Percentiles rank a stretch among this genome's conserved stretches.
These are phyloP conservation scores for Eciton burchellii DNA, from an alignment of 1,140 invertebrate genomes.

Conservation along the genomic window DNA sequence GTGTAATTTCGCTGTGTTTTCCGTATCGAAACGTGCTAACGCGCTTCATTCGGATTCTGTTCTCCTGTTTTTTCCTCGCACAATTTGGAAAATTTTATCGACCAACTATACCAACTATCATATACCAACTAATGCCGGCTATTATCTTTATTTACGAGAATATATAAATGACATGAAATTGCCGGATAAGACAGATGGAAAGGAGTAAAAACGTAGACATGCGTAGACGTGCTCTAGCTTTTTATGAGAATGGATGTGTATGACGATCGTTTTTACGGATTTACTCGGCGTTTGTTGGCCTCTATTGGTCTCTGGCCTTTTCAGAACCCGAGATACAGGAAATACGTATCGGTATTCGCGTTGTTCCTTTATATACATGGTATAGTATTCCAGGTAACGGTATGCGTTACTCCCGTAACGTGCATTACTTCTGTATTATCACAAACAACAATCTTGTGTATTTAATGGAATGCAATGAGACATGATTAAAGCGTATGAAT, in stretches of 20 bases:
- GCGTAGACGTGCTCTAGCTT: not conserved
- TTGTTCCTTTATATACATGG: not conserved
- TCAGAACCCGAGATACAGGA: not conserved
- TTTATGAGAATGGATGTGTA: not conserved
- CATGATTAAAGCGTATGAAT: too few species aligned
- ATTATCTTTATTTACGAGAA: not conserved
- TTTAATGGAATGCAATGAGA: too few species aligned
- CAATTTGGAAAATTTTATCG: not conserved
- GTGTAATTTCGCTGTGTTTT: not conserved
- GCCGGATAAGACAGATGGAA: not conserved
- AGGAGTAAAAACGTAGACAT: not conserved
- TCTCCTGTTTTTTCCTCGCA: not conserved
- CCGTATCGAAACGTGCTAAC: not conserved
- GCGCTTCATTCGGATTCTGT: too few species aligned
- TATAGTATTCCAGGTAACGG: not conserved
- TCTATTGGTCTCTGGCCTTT: not conserved
- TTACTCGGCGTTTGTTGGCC: slow-evolving; percentile 1
- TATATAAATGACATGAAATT: not conserved
- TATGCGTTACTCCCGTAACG: too few species aligned
- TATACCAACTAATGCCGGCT: not conserved
- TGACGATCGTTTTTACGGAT: not conserved
- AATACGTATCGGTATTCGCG: not conserved
- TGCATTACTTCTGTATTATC: too few species aligned
- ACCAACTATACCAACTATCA: too few species aligned
- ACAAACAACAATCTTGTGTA: too few species aligned